These are phyloP conservation scores for Aspidoscelis tigris DNA, from an alignment of 2,113 vertebrate species.

Conservation along the genomic window DNA sequence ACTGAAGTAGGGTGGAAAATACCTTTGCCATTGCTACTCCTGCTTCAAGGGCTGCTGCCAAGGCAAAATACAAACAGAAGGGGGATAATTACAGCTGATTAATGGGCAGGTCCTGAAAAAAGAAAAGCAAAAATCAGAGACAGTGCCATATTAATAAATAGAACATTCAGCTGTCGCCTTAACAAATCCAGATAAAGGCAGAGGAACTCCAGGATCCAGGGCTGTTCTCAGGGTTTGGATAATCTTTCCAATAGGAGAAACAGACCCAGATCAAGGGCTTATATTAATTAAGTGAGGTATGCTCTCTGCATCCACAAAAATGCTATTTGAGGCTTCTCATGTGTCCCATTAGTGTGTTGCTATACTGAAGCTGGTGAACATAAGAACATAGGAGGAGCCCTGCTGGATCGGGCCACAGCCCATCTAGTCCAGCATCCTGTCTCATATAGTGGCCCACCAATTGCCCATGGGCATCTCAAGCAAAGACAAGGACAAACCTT, in stretches of 20 bases:
- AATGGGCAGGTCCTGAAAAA: neutral
- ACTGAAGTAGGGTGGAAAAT: neutral
- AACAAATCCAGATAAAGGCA: neutral
- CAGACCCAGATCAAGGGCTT: neutral
- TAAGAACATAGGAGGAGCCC: too few species aligned
- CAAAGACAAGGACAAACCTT: too few species aligned
- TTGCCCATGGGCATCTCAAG: too few species aligned
- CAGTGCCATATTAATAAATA: neutral
- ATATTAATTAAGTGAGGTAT: too few species aligned
- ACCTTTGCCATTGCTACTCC: neutral
- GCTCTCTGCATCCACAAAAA: too few species aligned
- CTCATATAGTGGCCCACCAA: too few species aligned
- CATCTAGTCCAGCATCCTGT: too few species aligned
- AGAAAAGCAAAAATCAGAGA: neutral
- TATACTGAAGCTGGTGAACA: too few species aligned
- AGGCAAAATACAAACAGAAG: neutral
- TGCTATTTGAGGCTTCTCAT: too few species aligned
- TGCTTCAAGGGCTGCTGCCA: neutral
- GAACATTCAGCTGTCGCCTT: too few species aligned
- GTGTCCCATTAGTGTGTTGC: too few species aligned
- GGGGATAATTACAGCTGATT: neutral
- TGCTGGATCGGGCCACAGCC: too few species aligned
- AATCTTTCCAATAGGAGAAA: neutral
- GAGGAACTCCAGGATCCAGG: neutral
- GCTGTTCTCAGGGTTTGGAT: neutral